Base-by-base conservation (phyloP, 2,113 vertebrate species). In the Dermatemys mawii region DNA sequence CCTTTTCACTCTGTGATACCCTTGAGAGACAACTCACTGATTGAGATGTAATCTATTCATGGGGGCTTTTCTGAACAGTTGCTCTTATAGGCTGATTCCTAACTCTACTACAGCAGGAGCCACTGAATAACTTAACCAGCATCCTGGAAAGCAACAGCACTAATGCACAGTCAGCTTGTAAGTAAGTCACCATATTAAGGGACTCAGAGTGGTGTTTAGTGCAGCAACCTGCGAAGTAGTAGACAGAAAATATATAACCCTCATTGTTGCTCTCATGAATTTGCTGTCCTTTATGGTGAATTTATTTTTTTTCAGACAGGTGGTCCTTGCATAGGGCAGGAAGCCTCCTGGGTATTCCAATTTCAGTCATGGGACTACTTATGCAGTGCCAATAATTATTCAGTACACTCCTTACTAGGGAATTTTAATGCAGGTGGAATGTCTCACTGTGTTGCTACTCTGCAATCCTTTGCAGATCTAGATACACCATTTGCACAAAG, bases 401-500 rank as follows among this genome's bases (percentile, higher is more conserved):
- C 96, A 95, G 94, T 94, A 94, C 21, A 63, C 92, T 96, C 94
- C 95, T 97, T 97, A 26, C 44, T 44, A 76, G 46, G 73, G 11
- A 27, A 44, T 46, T 46, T 44, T 83, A 83, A 96, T 96, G 96
- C 97, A 97, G 95, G 96, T 97, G 94, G 96, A 87, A 93, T 94
- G 86, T 90, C 93, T 92, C n/a, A 73, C 92, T 95, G 82, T 48
- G 88, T 94, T 92, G 89, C 80, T 92, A 54, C 84, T 93, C 96
- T 96, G 96, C 95, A 96, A 95, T 92, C 81, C 96, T 96, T 93
- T 96, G 96, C 96, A 95, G 93, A 97, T 94, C 93, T 95, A 86
- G 90, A 92, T 97, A 93, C 95, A 76, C 96, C 89, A 90, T 92
- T 91, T 94, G 87, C 94, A 91, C 92, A 73, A 49, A 73, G 88